phyloP scores from a whole-genome alignment of 1,140 invertebrate species.

The Parasteatoda tepidariorum region DNA sequence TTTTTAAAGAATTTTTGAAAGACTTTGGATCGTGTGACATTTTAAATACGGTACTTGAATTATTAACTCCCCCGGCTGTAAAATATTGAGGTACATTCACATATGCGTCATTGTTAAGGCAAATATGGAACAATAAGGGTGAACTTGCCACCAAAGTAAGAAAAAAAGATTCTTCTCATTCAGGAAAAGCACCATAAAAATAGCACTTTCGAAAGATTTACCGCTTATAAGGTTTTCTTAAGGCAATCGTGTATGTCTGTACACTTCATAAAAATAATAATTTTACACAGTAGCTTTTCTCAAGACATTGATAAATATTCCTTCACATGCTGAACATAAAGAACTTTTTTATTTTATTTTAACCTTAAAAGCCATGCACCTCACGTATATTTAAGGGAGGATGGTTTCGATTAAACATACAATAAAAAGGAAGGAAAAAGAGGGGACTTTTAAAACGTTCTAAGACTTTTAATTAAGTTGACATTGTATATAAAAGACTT shows the following conservation, averaged over 20 bases:
- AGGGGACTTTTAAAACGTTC: constrained; percentile 50
- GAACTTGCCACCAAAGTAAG: background rate
- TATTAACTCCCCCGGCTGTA: background rate
- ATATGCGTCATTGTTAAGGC: background rate
- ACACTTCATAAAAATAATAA: background rate
- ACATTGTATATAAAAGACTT: constrained; percentile 22
- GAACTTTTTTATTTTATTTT: background rate
- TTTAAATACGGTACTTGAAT: background rate
- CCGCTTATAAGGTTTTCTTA: background rate
- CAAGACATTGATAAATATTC: constrained; percentile 41
- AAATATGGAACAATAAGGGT: background rate
- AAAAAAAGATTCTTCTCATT: background rate
- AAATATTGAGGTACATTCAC: background rate
- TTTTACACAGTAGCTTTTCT: background rate
- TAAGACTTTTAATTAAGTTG: constrained; percentile 58
- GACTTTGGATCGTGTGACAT: background rate
- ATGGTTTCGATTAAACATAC: constrained; percentile 55
- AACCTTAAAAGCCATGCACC: constrained; percentile 24
- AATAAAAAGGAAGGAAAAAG: constrained; percentile 13
- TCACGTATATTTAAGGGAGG: constrained; percentile 45
- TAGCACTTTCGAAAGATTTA: background rate
- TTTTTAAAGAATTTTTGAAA: background rate
- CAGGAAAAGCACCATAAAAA: background rate
- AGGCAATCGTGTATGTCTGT: background rate
- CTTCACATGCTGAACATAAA: background rate